These are phyloP conservation scores for Saxidomus purpurata DNA, from an alignment of 1,140 invertebrate species.

Conservation along the genomic window DNA sequence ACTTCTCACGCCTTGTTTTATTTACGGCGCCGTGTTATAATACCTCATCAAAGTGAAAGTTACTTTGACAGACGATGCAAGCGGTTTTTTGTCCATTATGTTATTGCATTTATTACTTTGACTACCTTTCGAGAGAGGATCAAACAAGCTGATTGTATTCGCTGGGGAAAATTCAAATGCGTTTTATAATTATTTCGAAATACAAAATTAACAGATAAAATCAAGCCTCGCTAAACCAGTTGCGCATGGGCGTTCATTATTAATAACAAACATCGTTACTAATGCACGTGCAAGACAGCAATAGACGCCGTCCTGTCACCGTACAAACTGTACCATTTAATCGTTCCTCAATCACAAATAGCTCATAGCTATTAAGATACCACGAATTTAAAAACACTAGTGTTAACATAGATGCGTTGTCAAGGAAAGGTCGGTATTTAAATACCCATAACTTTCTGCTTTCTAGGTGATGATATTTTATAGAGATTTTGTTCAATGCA, in stretches of 20 bases:
- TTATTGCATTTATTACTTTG: not conserved
- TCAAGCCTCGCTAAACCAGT: not conserved
- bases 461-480: not conserved
- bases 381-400: not conserved
- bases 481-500: conserved; percentile 3
- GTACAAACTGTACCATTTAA: not conserved
- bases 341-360: not conserved
- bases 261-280: not conserved
- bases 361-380: not conserved
- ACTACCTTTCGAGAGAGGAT: not conserved
- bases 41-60: not conserved
- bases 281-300: not conserved
- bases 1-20: conserved; percentile 4
- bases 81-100: conserved; percentile 4
- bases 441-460: conserved; percentile 1
- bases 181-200: not conserved
- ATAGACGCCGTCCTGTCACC: not conserved
- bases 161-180: not conserved
- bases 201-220: not conserved
- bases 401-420: not conserved
- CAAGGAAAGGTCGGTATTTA: not conserved
- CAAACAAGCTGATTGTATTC: not conserved
- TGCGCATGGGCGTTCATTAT: not conserved
- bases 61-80: conserved; percentile 20
- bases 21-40: conserved; percentile 13